Conservation (phyloP, 2,797 vertebrate species). For the Chanos chanos region DNA sequence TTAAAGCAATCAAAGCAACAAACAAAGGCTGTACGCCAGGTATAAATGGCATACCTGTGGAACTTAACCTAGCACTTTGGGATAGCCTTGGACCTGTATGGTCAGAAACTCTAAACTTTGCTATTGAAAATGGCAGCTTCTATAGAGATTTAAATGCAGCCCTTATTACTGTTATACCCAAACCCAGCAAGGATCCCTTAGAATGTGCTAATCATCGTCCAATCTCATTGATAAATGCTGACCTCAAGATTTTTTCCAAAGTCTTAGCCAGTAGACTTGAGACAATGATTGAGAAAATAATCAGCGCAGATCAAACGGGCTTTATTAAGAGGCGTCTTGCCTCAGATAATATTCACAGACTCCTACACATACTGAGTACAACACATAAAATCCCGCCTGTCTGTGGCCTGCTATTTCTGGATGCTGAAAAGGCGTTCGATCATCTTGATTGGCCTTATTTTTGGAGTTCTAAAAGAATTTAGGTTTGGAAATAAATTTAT, state of each 20-base stretch:
- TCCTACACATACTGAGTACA: no score
- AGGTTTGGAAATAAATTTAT: slow-evolving; percentile 2
- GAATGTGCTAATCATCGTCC: slow-evolving; percentile 19
- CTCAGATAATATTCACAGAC: slow-evolving; percentile 6
- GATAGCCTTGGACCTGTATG: slow-evolving; percentile 17
- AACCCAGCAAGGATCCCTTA: slow-evolving; percentile 3
- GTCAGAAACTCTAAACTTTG: slow-evolving; percentile 10
- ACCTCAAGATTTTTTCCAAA: slow-evolving; percentile 27
- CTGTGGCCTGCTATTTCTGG: no score
- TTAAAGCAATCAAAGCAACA: slow-evolving; percentile 3
- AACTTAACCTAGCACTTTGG: slow-evolving; percentile 9
- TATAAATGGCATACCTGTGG: slow-evolving; percentile 9
- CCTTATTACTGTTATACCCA: slow-evolving; percentile 16
- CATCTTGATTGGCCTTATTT: no score
- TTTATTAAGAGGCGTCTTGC: slow-evolving; percentile 19
- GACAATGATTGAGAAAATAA: slow-evolving; percentile 15
- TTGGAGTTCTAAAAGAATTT: slow-evolving; percentile 11
- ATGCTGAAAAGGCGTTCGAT: no score
- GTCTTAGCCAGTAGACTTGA: slow-evolving; percentile 9
- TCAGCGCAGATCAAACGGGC: slow-evolving; percentile 13
- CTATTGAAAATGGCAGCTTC: not conserved
- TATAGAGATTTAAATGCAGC: slow-evolving; percentile 25
- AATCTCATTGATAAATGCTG: slow-evolving; percentile 21
- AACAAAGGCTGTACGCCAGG: slow-evolving; percentile 1
- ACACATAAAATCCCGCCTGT: no score